A percentile compares a stretch with the other conserved stretches of the same genome.
phyloP scores from a whole-genome alignment of 2,888 invertebrate species.

The Ennomos quercinarius region DNA sequence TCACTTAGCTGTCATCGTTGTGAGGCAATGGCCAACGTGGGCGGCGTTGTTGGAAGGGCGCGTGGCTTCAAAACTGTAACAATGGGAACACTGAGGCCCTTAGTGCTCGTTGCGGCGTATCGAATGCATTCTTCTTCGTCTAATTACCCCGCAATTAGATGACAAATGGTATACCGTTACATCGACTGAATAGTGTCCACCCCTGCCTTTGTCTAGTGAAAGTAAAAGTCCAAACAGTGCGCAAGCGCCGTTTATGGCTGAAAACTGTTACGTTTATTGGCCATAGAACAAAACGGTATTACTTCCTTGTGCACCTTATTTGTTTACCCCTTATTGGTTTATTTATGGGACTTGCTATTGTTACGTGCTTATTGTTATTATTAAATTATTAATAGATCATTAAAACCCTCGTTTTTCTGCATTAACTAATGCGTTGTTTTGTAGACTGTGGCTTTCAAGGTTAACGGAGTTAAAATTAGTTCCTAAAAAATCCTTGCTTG shows the following conservation, averaged over 20 bases:
- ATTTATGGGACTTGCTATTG: constrained; percentile 29
- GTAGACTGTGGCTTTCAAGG: no score
- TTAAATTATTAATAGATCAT: constrained; percentile 6
- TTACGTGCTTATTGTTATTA: constrained; percentile 12
- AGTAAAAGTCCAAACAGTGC: constrained; percentile 63
- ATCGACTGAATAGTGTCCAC: constrained; percentile 54
- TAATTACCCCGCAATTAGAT: constrained; percentile 65
- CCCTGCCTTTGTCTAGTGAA: constrained; percentile 64
- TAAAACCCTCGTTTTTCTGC: neutral
- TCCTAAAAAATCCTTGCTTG: no score
- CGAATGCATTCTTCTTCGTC: constrained; percentile 52
- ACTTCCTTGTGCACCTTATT: constrained; percentile 41
- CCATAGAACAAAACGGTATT: constrained; percentile 41
- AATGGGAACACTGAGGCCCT: constrained; percentile 36
- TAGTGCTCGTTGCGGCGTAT: constrained; percentile 32
- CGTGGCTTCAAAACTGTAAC: constrained; percentile 50
- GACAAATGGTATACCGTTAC: constrained; percentile 67
- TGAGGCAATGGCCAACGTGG: constrained; percentile 40
- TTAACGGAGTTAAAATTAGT: no score
- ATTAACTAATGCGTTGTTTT: no score
- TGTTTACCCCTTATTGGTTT: constrained; percentile 23
- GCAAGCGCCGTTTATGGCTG: constrained; percentile 55
- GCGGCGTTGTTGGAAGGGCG: constrained; percentile 49
- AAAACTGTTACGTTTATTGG: constrained; percentile 46
- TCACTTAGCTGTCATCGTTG: constrained; percentile 26